These are phyloP conservation scores for Ophioninae sp. DNA, from an alignment of 2,888 invertebrate genomes.

Conservation along the genomic window DNA sequence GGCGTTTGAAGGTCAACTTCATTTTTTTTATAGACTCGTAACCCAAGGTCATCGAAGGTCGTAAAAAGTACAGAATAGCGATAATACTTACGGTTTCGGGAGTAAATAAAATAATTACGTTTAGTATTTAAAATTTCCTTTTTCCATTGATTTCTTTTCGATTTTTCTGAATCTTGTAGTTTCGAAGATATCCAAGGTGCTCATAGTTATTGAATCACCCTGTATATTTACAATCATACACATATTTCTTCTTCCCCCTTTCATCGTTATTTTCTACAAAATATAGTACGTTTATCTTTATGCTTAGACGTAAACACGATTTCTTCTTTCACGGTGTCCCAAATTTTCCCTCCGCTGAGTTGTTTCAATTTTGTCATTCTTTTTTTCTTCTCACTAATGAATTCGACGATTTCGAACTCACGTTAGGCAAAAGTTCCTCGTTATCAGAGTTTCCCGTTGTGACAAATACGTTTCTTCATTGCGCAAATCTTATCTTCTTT, in stretches of 20 bases:
- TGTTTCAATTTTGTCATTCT: too few relatives aligned
- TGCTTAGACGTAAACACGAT: conserved; percentile 21
- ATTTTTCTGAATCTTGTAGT: too few relatives aligned
- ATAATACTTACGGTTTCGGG: too few relatives aligned
- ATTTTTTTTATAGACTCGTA: too few relatives aligned
- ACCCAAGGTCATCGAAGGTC: too few relatives aligned
- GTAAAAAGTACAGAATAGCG: too few relatives aligned
- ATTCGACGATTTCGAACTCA: conserved; percentile 1
- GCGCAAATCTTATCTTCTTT: conserved; percentile 13
- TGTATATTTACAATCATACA: neutral
- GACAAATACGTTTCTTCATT: conserved; percentile 10
- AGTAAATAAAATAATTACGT: too few relatives aligned
- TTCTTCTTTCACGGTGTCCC: conserved; percentile 24
- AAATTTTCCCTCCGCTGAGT: conserved; percentile 1
- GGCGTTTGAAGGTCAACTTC: too few relatives aligned
- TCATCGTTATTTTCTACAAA: conserved; percentile 34
- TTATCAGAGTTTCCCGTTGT: conserved; percentile 1
- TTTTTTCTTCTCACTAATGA: neutral
- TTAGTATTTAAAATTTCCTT: too few relatives aligned
- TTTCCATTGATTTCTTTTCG: too few relatives aligned
- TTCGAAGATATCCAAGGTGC: too few relatives aligned
- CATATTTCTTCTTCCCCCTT: neutral
- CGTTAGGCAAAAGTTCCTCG: neutral
- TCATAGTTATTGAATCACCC: too few relatives aligned
- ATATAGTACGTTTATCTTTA: conserved; percentile 32